phyloP scores from a whole-genome alignment of 2,888 invertebrate genomes.

The Synergus itoensis region DNA sequence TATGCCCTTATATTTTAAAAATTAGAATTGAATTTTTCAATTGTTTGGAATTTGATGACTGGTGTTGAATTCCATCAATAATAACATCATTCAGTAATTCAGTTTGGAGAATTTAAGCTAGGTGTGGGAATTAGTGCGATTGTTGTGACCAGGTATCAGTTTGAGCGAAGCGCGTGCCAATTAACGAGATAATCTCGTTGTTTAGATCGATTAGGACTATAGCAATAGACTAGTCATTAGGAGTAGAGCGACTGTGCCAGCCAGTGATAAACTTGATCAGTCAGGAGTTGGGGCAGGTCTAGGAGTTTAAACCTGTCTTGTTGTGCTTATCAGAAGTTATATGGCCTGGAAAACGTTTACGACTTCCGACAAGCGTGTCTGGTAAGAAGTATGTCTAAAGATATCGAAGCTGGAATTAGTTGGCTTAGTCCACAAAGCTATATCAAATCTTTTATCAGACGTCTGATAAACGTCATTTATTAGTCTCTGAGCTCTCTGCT shows the following conservation, averaged over 20 bases:
- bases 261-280: slow-evolving; percentile 3
- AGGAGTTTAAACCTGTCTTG: not conserved
- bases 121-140: not conserved
- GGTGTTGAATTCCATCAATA: not conserved
- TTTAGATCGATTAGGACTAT: slow-evolving; percentile 67
- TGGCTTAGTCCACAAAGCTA: not conserved
- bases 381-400: not conserved
- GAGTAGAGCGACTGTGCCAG: slow-evolving; percentile 7
- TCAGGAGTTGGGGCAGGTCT: not conserved
- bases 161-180: slow-evolving; percentile 48
- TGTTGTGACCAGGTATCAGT: slow-evolving; percentile 21
- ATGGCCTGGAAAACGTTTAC: slow-evolving; percentile 1
- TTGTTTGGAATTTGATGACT: not conserved
- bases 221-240: slow-evolving; percentile 4
- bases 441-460: not conserved
- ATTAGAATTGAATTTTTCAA: not conserved
- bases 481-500: not conserved
- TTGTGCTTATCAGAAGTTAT: slow-evolving; percentile 8
- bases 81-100: not conserved
- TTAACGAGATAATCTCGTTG: slow-evolving; percentile 64
- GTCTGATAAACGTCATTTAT: not conserved
- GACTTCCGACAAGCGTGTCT: slow-evolving; percentile 11
- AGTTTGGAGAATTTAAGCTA: not conserved
- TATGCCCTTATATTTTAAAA: not conserved
- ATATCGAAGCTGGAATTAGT: not conserved